Conservation (phyloP, 1,140 invertebrate genomes). For the Saccostrea echinata region DNA sequence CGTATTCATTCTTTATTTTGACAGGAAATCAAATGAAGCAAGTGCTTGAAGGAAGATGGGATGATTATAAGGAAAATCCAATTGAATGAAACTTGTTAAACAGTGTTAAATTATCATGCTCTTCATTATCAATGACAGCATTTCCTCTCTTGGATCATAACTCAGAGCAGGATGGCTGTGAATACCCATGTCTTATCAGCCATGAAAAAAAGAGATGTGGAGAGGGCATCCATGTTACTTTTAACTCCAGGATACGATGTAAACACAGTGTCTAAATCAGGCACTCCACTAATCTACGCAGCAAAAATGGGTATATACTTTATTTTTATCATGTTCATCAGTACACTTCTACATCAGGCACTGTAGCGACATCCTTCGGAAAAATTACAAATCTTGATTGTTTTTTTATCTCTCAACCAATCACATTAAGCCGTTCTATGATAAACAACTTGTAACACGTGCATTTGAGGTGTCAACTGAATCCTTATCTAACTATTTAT, state of each 20-base stretch:
- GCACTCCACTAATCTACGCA: neutral
- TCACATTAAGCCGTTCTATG: no score
- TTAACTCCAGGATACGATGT: conserved; percentile 59
- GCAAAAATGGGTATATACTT: conserved; percentile 14
- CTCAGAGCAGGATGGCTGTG: conserved; percentile 40
- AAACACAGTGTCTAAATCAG: conserved; percentile 44
- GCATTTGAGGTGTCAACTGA: no score
- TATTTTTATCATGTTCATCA: no score
- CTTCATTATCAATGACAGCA: neutral
- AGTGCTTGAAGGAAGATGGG: neutral
- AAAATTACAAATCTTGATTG: no score
- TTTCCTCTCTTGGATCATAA: neutral
- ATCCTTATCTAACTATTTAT: no score
- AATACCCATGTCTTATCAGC: conserved; percentile 53
- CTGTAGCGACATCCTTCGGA: no score
- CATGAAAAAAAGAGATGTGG: conserved; percentile 59
- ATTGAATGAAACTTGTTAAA: neutral
- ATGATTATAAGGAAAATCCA: neutral
- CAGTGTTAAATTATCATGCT: neutral
- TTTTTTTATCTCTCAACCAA: no score
- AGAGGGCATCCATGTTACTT: conserved; percentile 52
- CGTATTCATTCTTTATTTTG: neutral
- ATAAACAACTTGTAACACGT: no score
- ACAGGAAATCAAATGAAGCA: neutral
- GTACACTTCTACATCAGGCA: no score